Evolutionary conservation across 2,113 vertebrate species (phyloP).

Genomic region (Dasyurus viverrinus): DNA sequence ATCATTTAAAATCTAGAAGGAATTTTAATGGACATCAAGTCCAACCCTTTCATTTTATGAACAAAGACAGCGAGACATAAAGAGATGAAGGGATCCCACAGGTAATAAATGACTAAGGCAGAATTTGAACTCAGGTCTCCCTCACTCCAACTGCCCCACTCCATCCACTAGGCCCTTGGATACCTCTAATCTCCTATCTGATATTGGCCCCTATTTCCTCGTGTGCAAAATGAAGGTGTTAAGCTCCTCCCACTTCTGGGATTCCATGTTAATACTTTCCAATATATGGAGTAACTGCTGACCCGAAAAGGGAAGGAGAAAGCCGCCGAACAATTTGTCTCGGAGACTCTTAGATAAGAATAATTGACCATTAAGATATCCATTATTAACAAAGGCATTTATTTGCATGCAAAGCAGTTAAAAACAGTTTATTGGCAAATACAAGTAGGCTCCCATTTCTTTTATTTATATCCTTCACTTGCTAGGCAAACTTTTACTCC

Average conservation of each 20-base stretch:
- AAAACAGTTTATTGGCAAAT: neutral
- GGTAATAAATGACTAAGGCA: neutral
- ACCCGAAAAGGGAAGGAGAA: neutral
- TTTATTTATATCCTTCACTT: neutral
- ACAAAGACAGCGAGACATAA: neutral
- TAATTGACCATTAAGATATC: neutral
- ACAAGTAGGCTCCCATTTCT: neutral
- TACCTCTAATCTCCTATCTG: neutral
- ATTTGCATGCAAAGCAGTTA: constrained; percentile 1
- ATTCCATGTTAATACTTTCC: neutral
- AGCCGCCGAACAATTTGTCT: neutral
- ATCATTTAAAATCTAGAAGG: neutral
- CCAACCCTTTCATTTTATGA: neutral
- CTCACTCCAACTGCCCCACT: neutral
- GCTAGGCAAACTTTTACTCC: neutral
- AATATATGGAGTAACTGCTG: neutral
- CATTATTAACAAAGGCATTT: constrained; percentile 2
- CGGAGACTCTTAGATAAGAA: neutral
- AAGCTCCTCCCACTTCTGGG: neutral
- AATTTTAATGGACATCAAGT: neutral
- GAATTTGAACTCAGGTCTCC: neutral
- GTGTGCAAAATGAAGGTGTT: neutral
- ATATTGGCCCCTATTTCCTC: neutral
- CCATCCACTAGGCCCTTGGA: neutral
- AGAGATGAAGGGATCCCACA: neutral